Evolutionary conservation across 2,797 vertebrate species (phyloP).

Genomic region (Lemur catta): DNA sequence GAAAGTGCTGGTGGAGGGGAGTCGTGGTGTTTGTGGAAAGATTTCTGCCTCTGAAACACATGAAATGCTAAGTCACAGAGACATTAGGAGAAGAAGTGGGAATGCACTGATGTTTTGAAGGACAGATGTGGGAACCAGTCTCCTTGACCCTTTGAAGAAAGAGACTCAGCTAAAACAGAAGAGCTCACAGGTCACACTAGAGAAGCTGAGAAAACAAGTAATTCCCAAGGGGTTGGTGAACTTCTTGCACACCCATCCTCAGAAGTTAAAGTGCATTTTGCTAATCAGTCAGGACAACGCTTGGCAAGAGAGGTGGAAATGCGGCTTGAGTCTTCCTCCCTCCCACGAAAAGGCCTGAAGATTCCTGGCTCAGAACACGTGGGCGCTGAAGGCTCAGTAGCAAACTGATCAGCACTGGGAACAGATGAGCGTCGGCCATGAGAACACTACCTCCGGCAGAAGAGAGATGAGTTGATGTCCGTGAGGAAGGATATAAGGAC

Average conservation of each 20-base stretch:
- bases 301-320: slow-evolving; percentile 80
- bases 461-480: slow-evolving; percentile 93
- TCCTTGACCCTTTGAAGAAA: background rate
- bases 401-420: slow-evolving; percentile 87
- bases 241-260: background rate
- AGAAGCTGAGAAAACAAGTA: background rate
- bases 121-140: background rate
- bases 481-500: slow-evolving; percentile 89
- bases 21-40: background rate
- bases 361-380: slow-evolving; percentile 88
- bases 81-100: background rate
- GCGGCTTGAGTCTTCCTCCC: slow-evolving; percentile 62
- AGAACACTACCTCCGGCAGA: slow-evolving; percentile 93
- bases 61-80: background rate
- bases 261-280: slow-evolving; percentile 81
- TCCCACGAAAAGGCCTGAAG: slow-evolving; percentile 81
- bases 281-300: slow-evolving; percentile 79
- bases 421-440: slow-evolving; percentile 93
- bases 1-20: background rate
- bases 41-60: background rate
- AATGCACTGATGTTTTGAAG: background rate
- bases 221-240: background rate
- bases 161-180: background rate
- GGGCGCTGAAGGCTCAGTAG: slow-evolving; percentile 86
- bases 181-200: background rate